Conservation (phyloP, 2,888 invertebrate genomes). For the Rotaria socialis region DNA sequence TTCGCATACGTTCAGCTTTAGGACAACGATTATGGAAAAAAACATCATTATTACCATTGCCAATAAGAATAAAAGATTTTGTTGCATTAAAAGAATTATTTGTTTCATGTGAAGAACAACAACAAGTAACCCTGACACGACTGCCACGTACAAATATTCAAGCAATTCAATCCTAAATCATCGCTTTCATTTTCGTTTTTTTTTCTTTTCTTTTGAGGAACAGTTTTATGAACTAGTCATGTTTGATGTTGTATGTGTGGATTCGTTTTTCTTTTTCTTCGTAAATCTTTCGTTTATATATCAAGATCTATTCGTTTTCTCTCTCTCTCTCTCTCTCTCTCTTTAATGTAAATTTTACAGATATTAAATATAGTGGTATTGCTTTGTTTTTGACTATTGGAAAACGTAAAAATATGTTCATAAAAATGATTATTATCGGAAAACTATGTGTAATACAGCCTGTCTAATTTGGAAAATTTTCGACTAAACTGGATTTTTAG, state of each 20-base stretch:
- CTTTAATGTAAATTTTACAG: background rate
- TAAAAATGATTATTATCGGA: too few relatives aligned
- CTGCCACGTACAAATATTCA: background rate
- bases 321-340: background rate
- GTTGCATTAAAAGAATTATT: conserved; percentile 51
- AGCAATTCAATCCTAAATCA: background rate
- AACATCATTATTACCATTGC: conserved; percentile 51
- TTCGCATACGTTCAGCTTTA: conserved; percentile 50
- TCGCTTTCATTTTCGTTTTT: background rate
- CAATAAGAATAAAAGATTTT: conserved; percentile 53
- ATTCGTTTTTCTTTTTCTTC: background rate
- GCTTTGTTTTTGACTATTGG: too few relatives aligned
- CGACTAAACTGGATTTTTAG: too few relatives aligned
- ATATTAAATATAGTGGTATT: background rate
- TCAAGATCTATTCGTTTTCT: background rate
- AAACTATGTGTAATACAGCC: too few relatives aligned
- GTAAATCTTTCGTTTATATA: background rate
- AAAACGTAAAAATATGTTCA: too few relatives aligned
- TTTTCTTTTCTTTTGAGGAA: background rate
- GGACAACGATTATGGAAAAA: conserved; percentile 50
- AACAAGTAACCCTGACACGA: background rate
- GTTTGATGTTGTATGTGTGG: background rate
- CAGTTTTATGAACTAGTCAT: conserved; percentile 1
- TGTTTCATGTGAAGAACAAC: conserved; percentile 1
- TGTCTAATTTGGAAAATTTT: too few relatives aligned